phyloP scores from a whole-genome alignment of 2,888 invertebrate genomes.

The Boloria selene region DNA sequence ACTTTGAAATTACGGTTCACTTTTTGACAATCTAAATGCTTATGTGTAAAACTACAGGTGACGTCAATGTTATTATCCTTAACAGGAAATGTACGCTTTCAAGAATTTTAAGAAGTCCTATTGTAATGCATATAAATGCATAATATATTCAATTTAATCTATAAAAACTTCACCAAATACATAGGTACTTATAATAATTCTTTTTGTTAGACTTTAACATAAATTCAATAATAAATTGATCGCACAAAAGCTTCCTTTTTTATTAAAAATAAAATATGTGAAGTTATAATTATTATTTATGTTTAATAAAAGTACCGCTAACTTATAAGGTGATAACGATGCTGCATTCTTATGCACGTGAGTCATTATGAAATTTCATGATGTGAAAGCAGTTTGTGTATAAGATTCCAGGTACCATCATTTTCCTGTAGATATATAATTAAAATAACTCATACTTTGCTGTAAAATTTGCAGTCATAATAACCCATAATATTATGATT shows the following conservation, averaged over 20 bases:
- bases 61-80: conserved; percentile 42
- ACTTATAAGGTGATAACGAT: conserved; percentile 35
- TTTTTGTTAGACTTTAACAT: no score
- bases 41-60: conserved; percentile 41
- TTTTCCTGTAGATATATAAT: conserved; percentile 17
- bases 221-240: neutral
- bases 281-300: conserved; percentile 24
- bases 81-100: conserved; percentile 43
- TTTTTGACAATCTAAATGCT: conserved; percentile 45
- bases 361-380: conserved; percentile 36
- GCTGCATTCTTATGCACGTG: conserved; percentile 36
- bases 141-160: no score
- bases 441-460: neutral
- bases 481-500: no score
- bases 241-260: neutral
- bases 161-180: no score
- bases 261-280: conserved; percentile 10
- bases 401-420: conserved; percentile 24
- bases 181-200: no score
- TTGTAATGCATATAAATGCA: no score
- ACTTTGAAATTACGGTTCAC: conserved; percentile 38
- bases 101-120: no score
- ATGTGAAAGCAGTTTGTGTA: conserved; percentile 35
- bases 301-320: conserved; percentile 37
- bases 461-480: no score